Evolutionary conservation across 2,888 invertebrate genomes (phyloP), one percentile per base, ranked within the genome.

Genomic region (Camponotus fellah): DNA sequence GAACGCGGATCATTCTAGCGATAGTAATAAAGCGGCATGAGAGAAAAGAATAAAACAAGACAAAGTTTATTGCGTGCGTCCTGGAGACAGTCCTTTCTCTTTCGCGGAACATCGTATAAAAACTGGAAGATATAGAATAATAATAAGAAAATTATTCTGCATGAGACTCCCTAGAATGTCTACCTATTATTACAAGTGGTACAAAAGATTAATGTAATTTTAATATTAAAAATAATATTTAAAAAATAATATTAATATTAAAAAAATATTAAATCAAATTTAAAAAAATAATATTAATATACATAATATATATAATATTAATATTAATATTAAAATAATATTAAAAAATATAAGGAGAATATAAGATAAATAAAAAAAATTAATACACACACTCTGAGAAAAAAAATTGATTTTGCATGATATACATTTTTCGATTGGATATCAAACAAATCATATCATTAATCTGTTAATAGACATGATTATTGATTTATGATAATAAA

Each of bases 1-100:
- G 21, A 43, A n/a, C 26, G 60, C n/a, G 60, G 21, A 60, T 46
- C n/a, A 43, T 58, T 43, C 34, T 37, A 60, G 26, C 26, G 43
- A 66, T 66, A 40, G 34, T 71, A 80, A 80, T 80, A 80, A 80
- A 79, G 3, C 46, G 43, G 32, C 21, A 21, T 10, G 17, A 68
- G 2, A 34, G 8, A 69, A 21, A 69, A 34, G 53, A 58, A 8
- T 14, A 12, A 60, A 71, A 71, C 10, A 71, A 60, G 60, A 60
- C 34, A 12, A 37, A 34, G 60, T 60, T 71, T 71, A 71, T 69
- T 79, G 58, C 60, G 43, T 32, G 34, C 32, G 32, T 43, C 34
- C 34, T 37, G 26, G 12, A 71, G 60, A 71, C 17, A 37, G 2
- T 46, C 2, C 40, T n/a, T 34, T 34, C 9, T 49, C 10, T 46